These are phyloP conservation scores for Oreonectes daqikongensis DNA, from an alignment of 2,797 vertebrate species.

Conservation along the genomic window DNA sequence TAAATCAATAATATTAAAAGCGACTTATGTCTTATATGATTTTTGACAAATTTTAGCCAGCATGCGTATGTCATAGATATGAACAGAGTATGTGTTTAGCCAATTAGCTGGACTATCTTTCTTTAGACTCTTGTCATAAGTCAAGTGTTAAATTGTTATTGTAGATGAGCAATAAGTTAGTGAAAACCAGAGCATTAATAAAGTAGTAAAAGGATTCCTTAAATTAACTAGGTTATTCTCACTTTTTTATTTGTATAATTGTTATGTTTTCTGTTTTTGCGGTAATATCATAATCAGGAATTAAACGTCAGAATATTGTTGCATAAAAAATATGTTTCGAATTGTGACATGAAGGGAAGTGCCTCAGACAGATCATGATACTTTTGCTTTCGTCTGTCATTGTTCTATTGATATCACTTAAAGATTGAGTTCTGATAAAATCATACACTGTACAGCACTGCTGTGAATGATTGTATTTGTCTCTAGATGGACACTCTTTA, in stretches of 20 bases:
- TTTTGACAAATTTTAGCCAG: background rate
- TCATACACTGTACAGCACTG: background rate
- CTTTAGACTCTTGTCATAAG: background rate
- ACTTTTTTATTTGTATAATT: background rate
- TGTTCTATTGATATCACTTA: too few species aligned
- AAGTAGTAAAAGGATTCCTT: too few species aligned
- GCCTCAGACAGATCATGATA: background rate
- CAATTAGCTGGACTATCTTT: conserved; percentile 16
- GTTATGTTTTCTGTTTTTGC: background rate
- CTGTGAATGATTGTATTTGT: background rate
- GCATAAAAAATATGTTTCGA: background rate
- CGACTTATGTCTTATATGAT: background rate
- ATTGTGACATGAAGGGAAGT: background rate
- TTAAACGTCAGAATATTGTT: background rate
- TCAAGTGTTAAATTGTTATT: background rate
- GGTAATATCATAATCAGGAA: background rate
- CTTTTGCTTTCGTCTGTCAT: background rate
- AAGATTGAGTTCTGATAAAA: background rate
- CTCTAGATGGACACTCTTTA: conserved; percentile 80
- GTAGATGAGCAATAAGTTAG: background rate
- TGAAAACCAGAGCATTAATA: background rate
- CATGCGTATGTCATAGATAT: background rate
- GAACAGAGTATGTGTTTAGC: conserved; percentile 21
- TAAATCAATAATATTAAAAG: background rate
- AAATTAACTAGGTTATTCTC: background rate